These are phyloP conservation scores for Tylochromis polylepis DNA, from an alignment of 2,113 vertebrate genomes.

Conservation along the genomic window DNA sequence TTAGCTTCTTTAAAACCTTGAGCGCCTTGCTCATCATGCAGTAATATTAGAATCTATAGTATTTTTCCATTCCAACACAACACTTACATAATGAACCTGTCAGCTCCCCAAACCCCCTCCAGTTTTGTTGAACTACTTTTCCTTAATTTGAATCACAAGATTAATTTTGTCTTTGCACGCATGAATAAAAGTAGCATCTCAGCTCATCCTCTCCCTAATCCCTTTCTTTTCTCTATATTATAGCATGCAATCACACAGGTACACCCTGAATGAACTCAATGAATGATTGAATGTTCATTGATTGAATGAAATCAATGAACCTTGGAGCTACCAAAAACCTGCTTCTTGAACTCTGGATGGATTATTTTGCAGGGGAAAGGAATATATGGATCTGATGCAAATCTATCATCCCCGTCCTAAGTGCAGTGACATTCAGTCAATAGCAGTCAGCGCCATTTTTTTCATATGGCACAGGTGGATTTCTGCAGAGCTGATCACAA, in stretches of 20 bases:
- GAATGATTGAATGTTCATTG: neutral
- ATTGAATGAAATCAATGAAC: constrained; percentile 20
- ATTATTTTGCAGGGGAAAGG: constrained; percentile 18
- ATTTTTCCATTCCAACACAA: neutral
- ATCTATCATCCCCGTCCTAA: constrained; percentile 25
- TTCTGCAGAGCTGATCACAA: constrained; percentile 12
- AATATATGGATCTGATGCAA: constrained; percentile 19
- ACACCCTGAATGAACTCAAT: neutral
- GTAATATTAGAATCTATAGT: neutral
- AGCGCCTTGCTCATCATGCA: neutral
- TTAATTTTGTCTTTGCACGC: neutral
- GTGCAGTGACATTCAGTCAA: constrained; percentile 33
- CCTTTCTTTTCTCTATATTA: neutral
- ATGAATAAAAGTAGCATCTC: neutral
- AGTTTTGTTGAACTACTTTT: neutral
- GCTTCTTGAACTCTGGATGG: constrained; percentile 14
- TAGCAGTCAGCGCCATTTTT: constrained; percentile 20
- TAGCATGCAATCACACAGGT: constrained; percentile 7
- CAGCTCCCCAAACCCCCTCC: neutral
- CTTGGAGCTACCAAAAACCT: neutral
- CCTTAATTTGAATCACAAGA: neutral
- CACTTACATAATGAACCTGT: neutral
- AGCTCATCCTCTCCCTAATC: neutral
- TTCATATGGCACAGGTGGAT: neutral
- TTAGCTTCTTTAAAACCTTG: neutral